Evolutionary conservation across 2,113 vertebrate species (phyloP), one percentile per base, ranked within the genome.

Genomic region (Octodon degus): DNA sequence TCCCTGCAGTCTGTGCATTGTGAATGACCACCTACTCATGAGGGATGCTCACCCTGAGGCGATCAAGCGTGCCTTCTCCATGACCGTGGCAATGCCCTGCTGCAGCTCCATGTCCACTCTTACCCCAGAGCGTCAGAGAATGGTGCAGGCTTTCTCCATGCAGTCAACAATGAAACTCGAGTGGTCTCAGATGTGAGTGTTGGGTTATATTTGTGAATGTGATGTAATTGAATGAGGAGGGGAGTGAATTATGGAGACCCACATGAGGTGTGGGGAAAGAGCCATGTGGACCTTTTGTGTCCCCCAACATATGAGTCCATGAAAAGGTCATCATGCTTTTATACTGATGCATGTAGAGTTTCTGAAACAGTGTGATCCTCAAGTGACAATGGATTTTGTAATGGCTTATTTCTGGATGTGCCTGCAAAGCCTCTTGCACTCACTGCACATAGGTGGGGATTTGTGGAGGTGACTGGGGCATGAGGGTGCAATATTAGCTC

Each of bases 11-110:
- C 86, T 99, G 32, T 99, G 98, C 96, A 98, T 99, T 1, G 98
- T 99, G 32, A 99, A 99, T 4, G 99, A 99, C 30, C 98, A 99
- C 96, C 97, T 99, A 30, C 99, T 99, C 68, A 98, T 99, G 84
- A 98, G 99, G 47, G 98, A 99, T 34, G 98, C 98, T 34, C 99
- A 97, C 3, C 97, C 98, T 0, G 98, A 98, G 40, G 99, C 99
- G 96, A 98, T 99, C 63, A 98, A 98, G 22, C 86, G 97, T 22
- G 98, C 99, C 0, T 99, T 99, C 32, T 98, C 98, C 16, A 98
- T 98, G 9, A 98, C 98, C 0, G 98, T 98, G 0, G 98, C 98
- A 0, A 98, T 17, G 1, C 17, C 1, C 0, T 99, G 98, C 9
- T 98, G 98, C 95, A 99, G 98, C 92, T 98, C 98, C 0, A 98